Evolutionary conservation across 1,140 invertebrate genomes (phyloP).

Genomic region (Drosophila neocordata): DNA sequence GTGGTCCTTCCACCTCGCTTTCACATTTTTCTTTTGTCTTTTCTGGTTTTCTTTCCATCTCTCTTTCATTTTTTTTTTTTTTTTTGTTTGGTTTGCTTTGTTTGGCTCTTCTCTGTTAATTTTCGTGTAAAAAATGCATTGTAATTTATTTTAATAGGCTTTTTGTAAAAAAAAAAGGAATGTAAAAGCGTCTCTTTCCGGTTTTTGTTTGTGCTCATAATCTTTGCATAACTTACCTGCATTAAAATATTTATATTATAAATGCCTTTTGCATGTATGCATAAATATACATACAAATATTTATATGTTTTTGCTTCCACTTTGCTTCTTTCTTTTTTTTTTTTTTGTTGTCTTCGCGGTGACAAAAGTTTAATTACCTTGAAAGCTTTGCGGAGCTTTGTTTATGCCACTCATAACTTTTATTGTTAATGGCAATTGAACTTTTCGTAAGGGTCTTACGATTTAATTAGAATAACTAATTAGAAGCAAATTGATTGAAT

Average conservation of each 20-base stretch:
- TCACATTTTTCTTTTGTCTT: constrained; percentile 48
- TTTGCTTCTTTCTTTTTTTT: constrained; percentile 1
- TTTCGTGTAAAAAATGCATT: constrained; percentile 70
- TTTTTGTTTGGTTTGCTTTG: constrained; percentile 8
- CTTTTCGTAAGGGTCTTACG: constrained; percentile 44
- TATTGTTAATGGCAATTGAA: constrained; percentile 58
- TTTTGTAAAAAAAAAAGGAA: constrained; percentile 52
- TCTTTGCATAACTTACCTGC: constrained; percentile 68
- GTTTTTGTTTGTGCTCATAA: constrained; percentile 55
- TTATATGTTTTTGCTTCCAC: constrained; percentile 18
- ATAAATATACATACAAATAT: constrained; percentile 31
- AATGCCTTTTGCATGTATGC: constrained; percentile 55
- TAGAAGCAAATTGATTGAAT: constrained; percentile 33
- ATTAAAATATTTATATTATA: constrained; percentile 63
- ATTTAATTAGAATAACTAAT: constrained; percentile 30
- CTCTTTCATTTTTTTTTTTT: constrained; percentile 2
- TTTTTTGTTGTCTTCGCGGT: constrained; percentile 20
- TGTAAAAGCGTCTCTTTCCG: constrained; percentile 35
- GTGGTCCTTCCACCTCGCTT: constrained; percentile 59
- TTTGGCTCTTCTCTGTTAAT: constrained; percentile 51
- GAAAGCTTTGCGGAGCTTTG: constrained; percentile 52
- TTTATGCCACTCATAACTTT: constrained; percentile 65
- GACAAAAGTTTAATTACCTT: constrained; percentile 69
- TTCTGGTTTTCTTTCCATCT: constrained; percentile 31
- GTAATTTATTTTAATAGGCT: constrained; percentile 76